Conservation (phyloP, 2,113 vertebrate genomes). For the Electrona antarctica region DNA sequence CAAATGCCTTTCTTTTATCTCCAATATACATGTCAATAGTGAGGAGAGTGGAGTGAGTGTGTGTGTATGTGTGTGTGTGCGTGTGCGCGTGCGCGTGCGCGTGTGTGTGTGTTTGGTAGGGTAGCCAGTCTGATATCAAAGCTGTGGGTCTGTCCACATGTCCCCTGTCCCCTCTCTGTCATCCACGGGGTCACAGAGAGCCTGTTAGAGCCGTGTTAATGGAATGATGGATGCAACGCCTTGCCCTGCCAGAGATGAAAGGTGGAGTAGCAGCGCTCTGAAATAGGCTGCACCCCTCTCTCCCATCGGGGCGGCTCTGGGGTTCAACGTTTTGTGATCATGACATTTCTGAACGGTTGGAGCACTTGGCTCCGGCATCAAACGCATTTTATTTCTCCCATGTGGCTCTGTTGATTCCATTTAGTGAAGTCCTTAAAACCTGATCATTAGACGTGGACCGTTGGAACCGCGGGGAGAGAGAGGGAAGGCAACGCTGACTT, state of each 20-base stretch:
- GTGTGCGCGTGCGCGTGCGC: constrained; percentile 14
- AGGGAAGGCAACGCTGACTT: constrained; percentile 19
- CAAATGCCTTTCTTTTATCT: constrained; percentile 47
- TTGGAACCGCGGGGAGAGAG: background rate
- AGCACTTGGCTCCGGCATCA: constrained; percentile 66
- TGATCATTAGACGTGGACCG: constrained; percentile 46
- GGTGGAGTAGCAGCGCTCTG: constrained; percentile 46
- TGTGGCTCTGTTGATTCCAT: constrained; percentile 66
- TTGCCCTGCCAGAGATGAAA: constrained; percentile 66
- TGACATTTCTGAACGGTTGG: constrained; percentile 62
- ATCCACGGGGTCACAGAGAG: constrained; percentile 50
- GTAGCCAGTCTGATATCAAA: constrained; percentile 61
- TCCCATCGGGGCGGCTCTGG: constrained; percentile 46
- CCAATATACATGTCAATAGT: constrained; percentile 47
- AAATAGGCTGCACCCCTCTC: constrained; percentile 49
- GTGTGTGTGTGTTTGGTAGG: constrained; percentile 48
- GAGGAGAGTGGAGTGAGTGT: constrained; percentile 2
- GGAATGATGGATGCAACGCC: constrained; percentile 71
- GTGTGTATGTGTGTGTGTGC: constrained; percentile 8
- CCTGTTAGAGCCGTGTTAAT: constrained; percentile 62
- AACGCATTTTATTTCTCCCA: constrained; percentile 67
- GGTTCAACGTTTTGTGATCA: constrained; percentile 58
- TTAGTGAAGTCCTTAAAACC: constrained; percentile 50
- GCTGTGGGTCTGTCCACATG: constrained; percentile 55
- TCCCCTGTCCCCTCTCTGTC: constrained; percentile 58